Percentiles rank a stretch among this genome's conserved stretches.
Conservation (phyloP, 2,888 invertebrate species). For the Drosophila silvestris region DNA sequence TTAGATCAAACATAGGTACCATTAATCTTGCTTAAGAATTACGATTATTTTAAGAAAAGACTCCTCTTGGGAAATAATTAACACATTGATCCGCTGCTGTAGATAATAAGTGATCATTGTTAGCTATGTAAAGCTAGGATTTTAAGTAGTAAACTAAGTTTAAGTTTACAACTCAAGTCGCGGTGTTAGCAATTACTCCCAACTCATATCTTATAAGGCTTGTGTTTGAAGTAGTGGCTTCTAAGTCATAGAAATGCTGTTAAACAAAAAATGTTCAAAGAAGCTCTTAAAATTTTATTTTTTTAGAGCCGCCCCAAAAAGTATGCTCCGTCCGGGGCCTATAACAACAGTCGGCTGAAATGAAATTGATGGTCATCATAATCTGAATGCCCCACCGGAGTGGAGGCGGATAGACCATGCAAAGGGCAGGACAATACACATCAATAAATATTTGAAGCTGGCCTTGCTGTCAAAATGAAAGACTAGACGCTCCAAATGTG, state of each 20-base stretch:
- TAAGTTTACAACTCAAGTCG: neutral
- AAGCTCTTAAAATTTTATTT: neutral
- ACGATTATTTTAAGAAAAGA: too few relatives aligned
- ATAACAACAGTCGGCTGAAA: constrained; percentile 23
- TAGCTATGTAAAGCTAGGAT: neutral
- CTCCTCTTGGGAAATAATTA: neutral
- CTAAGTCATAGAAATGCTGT: neutral
- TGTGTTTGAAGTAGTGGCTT: neutral
- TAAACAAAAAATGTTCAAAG: neutral
- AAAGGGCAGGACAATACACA: constrained; percentile 15
- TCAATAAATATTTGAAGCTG: constrained; percentile 56
- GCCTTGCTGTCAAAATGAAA: constrained; percentile 4
- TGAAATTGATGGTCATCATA: constrained; percentile 58
- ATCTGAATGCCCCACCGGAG: constrained; percentile 18
- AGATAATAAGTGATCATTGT: neutral
- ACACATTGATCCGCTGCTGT: neutral
- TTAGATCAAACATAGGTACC: neutral
- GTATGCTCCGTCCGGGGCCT: constrained; percentile 11
- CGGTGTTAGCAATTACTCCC: neutral
- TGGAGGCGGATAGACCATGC: neutral
- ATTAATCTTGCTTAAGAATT: neutral
- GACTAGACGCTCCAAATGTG: constrained; percentile 20
- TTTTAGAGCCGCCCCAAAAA: neutral
- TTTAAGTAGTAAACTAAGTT: neutral
- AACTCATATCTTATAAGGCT: neutral